Base-by-base conservation (phyloP, 2,113 vertebrate species). In the Trichechus manatus region DNA sequence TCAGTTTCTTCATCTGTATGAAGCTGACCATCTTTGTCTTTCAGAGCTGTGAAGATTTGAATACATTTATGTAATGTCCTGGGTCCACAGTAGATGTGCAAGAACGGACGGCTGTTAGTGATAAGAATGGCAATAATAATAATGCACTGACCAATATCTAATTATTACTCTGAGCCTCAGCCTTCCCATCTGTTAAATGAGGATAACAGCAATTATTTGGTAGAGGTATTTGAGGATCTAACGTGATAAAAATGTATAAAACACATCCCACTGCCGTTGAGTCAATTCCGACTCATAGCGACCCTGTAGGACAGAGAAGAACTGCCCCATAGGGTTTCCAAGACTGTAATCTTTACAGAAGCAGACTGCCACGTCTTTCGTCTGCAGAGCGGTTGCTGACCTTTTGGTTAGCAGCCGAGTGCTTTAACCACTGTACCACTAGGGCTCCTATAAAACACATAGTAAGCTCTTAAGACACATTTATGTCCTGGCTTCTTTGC, bases 401-500 rank as follows among this genome's bases (percentile, higher is more conserved):
- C 53, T 56, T 56, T 56, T 17, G 13, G 15, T 56, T 17, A 56
- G 53, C 11, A 17, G 53, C 53, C 15, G 14, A 56, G 53, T 17
- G 15, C 53, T 56, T 56, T 56, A 14, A 56, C 53, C 14, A 56
- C 53, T 56, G 14, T 56, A 56, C 53, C 53, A 47, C 53, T 11
- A 56, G 15, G 29, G 64, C 29, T 66, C 9, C 9, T 66, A 10
- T 31, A 4, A 10, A 31, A 15, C 75, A 31, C 44, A 59, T 0
- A 4, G 42, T 6, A 36, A 64, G 23, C 15, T 42, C 61, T 78
- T 10, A 0, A n/a, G 77, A 5, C 36, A 1, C 0, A 0, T 3
- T 4, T 10, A 1, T 36, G 42, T 39, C 74, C 36, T 61, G 42
- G 31, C 3, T 44, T 87, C 20, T 20, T 75, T 3, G 13, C 59